Evolutionary conservation across 2,113 vertebrate species (phyloP).

Genomic region (Mus musculus): DNA sequence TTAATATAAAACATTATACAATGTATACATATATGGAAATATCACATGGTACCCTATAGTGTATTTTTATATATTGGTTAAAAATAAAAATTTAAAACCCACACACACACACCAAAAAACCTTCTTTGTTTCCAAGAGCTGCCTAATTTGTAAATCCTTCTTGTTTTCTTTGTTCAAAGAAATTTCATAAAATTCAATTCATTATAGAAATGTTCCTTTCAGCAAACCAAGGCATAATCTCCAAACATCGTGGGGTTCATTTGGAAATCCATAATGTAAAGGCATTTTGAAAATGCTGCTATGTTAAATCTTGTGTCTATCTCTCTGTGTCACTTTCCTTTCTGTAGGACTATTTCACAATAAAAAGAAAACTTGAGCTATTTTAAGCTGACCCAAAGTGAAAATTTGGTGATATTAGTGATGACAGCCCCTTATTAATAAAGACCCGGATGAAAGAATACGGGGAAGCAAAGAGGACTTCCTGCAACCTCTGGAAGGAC

Average conservation of each 20-base stretch:
- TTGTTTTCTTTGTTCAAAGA: background rate
- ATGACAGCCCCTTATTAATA: background rate
- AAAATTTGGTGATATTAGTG: conserved; percentile 19
- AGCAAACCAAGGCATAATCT: conserved; percentile 5
- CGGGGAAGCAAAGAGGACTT: background rate
- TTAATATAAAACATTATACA: background rate
- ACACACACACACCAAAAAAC: background rate
- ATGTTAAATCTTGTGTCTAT: background rate
- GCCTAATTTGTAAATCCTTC: background rate
- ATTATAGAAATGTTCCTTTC: background rate
- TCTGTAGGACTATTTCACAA: conserved; percentile 11
- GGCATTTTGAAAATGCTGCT: background rate
- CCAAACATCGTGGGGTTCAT: conserved; percentile 16
- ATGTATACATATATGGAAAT: background rate
- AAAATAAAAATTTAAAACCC: background rate
- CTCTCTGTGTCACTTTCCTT: background rate
- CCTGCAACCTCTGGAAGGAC: background rate
- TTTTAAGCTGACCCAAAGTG: conserved; percentile 8
- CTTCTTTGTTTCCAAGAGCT: background rate
- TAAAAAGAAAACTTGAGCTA: conserved; percentile 21
- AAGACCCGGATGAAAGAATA: background rate
- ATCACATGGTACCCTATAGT: background rate
- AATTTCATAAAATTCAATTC: background rate
- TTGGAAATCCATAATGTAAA: conserved; percentile 36
- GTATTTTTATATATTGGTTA: background rate